phyloP scores from a whole-genome alignment of 92 coral and sea anemone species.

The Hydrozoanthus gracilis region DNA sequence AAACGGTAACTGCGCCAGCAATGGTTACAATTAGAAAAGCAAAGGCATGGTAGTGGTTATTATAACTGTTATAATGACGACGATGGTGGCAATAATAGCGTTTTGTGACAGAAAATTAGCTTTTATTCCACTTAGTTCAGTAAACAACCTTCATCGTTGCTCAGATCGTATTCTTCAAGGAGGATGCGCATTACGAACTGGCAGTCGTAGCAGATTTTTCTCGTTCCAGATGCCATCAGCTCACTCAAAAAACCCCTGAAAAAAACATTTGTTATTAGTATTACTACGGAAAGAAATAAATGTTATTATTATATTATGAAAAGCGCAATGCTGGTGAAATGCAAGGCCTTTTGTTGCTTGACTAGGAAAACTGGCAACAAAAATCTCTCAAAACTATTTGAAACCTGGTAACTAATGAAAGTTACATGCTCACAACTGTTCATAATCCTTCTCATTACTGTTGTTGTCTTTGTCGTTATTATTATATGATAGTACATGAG shows the following conservation, averaged over 20 bases:
- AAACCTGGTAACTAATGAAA: no score
- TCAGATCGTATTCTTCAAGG: slow-evolving; percentile 33
- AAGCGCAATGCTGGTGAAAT: no score
- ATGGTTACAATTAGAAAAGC: not conserved
- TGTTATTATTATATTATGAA: no score
- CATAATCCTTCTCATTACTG: no score
- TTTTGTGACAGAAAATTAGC: not conserved
- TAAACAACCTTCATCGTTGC: slow-evolving; percentile 54
- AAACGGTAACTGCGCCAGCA: not conserved
- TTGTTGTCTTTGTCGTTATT: no score
- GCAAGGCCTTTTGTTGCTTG: no score
- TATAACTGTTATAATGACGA: not conserved
- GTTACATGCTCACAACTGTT: no score
- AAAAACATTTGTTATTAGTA: not conserved
- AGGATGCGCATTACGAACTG: slow-evolving; percentile 67
- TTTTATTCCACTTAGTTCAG: not conserved
- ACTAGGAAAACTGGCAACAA: no score
- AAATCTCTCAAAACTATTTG: no score
- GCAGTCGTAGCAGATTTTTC: slow-evolving; percentile 77
- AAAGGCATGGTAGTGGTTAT: not conserved
- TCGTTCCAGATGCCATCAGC: slow-evolving; percentile 67
- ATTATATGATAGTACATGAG: no score
- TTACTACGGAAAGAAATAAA: not conserved
- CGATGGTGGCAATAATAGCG: not conserved
- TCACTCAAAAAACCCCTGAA: slow-evolving; percentile 58